phyloP scores from a whole-genome alignment of 2,888 invertebrate genomes.

The Agrotis exclamationis region DNA sequence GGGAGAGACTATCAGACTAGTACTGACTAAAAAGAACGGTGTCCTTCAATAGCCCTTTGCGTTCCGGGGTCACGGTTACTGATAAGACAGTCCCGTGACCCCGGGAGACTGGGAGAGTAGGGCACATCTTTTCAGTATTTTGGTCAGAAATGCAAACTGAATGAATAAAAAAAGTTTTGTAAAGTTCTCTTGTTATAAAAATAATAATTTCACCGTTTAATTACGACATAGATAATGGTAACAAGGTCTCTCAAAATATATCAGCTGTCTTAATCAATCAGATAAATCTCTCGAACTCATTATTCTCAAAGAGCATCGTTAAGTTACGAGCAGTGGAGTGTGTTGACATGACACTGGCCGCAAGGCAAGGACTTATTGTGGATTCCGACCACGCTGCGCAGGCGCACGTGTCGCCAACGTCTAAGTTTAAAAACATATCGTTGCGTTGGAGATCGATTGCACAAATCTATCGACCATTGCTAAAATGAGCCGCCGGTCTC shows the following conservation, averaged over 20 bases:
- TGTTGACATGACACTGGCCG: constrained; percentile 73
- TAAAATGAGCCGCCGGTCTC: constrained; percentile 52
- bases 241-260: constrained; percentile 13
- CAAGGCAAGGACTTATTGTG: constrained; percentile 77
- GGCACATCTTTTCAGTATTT: background rate
- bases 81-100: no score
- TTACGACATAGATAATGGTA: constrained; percentile 5
- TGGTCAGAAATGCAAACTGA: background rate
- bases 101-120: no score
- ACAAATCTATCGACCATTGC: constrained; percentile 58
- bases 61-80: no score
- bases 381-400: constrained; percentile 73
- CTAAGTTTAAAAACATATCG: constrained; percentile 65
- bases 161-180: background rate
- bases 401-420: constrained; percentile 66
- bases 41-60: no score
- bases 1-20: no score
- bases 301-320: constrained; percentile 57
- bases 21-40: no score
- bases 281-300: constrained; percentile 48
- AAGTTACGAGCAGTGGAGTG: constrained; percentile 45
- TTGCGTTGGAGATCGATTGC: constrained; percentile 65
- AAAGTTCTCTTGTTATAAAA: background rate
- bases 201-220: background rate
- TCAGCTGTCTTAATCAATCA: constrained; percentile 40